These are phyloP conservation scores for Halotydeus destructor DNA, from an alignment of 1,140 invertebrate genomes.

Conservation along the genomic window DNA sequence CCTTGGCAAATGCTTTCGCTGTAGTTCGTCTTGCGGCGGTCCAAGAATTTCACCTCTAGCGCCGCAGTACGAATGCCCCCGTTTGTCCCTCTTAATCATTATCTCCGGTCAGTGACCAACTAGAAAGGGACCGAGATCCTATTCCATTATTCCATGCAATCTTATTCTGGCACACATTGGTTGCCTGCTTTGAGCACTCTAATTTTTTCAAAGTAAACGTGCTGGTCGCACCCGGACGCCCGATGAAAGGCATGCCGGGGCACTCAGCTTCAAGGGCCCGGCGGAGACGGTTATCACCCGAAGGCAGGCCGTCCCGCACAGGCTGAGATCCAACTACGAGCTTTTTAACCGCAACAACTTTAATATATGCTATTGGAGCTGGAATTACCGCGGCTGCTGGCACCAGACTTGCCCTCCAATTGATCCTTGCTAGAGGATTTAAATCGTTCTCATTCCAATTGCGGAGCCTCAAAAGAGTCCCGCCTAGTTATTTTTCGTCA, in stretches of 20 bases:
- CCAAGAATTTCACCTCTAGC: slow-evolving; percentile 47
- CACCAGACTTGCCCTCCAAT: slow-evolving; percentile 72
- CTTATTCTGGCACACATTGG: slow-evolving; percentile 37
- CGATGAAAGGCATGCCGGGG: slow-evolving; percentile 23
- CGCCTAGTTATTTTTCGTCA: slow-evolving; percentile 73
- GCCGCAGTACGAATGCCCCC: slow-evolving; percentile 31
- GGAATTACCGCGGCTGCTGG: slow-evolving; percentile 55
- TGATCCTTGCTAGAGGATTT: slow-evolving; percentile 64
- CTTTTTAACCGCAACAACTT: slow-evolving; percentile 35
- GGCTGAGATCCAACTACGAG: slow-evolving; percentile 26
- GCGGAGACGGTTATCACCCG: too few relatives aligned
- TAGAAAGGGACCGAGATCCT: slow-evolving; percentile 51
- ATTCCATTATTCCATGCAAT: slow-evolving; percentile 59
- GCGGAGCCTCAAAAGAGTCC: slow-evolving; percentile 49
- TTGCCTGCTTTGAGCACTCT: slow-evolving; percentile 31
- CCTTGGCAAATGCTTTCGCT: slow-evolving; percentile 59
- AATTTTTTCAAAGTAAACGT: slow-evolving; percentile 56
- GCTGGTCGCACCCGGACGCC: slow-evolving; percentile 26
- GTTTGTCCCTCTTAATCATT: slow-evolving; percentile 39
- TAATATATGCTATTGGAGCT: slow-evolving; percentile 74
- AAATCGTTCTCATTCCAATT: slow-evolving; percentile 73
- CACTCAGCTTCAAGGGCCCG: slow-evolving; percentile 14
- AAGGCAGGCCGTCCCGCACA: slow-evolving; percentile 5
- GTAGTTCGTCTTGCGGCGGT: slow-evolving; percentile 50
- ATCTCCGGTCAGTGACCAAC: slow-evolving; percentile 36